Evolutionary conservation across 2,888 invertebrate species (phyloP).

Genomic region (Tetranychus piercei): DNA sequence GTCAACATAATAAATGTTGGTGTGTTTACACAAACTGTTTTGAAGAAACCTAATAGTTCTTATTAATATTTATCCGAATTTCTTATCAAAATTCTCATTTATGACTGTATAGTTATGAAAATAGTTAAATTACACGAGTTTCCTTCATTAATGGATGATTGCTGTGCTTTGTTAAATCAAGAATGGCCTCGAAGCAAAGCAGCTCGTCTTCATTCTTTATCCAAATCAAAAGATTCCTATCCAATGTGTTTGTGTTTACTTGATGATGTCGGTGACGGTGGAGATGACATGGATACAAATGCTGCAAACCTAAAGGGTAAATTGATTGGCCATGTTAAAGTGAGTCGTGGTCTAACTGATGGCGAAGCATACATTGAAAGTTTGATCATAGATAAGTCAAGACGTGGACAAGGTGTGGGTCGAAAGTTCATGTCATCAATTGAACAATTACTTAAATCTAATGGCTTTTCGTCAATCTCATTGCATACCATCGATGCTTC

Average conservation of each 20-base stretch:
- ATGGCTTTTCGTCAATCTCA: constrained; percentile 6
- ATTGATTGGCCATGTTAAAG: constrained; percentile 18
- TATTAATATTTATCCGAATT: too few relatives aligned
- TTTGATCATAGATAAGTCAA: constrained; percentile 13
- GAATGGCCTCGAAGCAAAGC: constrained; percentile 19
- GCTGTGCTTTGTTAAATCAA: constrained; percentile 16
- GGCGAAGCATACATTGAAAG: constrained; percentile 19
- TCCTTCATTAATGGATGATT: neutral
- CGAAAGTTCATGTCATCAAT: constrained; percentile 16
- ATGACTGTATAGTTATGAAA: neutral
- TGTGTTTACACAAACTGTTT: too few relatives aligned
- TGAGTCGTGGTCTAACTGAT: constrained; percentile 6
- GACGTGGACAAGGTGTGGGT: constrained; percentile 17
- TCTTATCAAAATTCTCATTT: too few relatives aligned
- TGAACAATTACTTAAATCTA: constrained; percentile 8
- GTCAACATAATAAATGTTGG: too few relatives aligned
- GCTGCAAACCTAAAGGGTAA: neutral
- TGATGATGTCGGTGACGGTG: neutral
- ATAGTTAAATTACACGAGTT: neutral
- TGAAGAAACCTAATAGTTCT: too few relatives aligned
- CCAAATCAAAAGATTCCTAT: constrained; percentile 15
- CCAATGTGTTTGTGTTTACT: constrained; percentile 15
- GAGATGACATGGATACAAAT: neutral
- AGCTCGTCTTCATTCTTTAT: constrained; percentile 11
- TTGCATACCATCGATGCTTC: constrained; percentile 17